Evolutionary conservation across 2,888 invertebrate genomes (phyloP).

Genomic region (Oligia fasciuncula): DNA sequence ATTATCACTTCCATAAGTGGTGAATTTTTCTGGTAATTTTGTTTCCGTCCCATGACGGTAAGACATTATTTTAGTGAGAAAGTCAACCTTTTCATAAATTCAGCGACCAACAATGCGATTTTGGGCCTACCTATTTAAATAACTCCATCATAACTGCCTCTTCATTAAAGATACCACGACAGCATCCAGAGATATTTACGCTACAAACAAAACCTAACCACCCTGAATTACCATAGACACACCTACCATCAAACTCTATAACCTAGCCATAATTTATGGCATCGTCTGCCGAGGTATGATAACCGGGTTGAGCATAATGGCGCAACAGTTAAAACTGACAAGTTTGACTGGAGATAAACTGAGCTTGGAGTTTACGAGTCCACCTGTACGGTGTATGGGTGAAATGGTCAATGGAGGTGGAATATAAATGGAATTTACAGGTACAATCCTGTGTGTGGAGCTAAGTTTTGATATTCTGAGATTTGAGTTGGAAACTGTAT

Average conservation of each 20-base stretch:
- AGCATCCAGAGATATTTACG: not conserved
- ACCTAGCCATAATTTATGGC: slow-evolving; percentile 67
- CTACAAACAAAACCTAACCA: slow-evolving; percentile 19
- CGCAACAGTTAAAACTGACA: slow-evolving; percentile 60
- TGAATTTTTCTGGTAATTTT: no score
- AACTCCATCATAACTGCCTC: not conserved
- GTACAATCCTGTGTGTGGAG: slow-evolving; percentile 6
- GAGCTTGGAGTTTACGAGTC: slow-evolving; percentile 46
- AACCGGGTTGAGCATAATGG: slow-evolving; percentile 49
- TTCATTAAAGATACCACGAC: not conserved
- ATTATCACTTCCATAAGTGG: no score
- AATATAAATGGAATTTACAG: slow-evolving; percentile 28
- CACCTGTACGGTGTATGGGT: slow-evolving; percentile 21
- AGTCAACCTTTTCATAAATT: no score
- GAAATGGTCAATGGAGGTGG: slow-evolving; percentile 18
- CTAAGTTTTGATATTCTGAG: not conserved
- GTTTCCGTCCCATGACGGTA: no score
- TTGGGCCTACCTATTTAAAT: no score
- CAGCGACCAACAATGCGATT: no score
- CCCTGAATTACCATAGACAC: slow-evolving; percentile 31
- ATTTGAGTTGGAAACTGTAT: slow-evolving; percentile 8
- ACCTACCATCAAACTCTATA: slow-evolving; percentile 30
- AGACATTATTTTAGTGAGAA: no score
- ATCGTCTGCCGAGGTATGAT: slow-evolving; percentile 65
- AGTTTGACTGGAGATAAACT: slow-evolving; percentile 53